Evolutionary conservation across 2,888 invertebrate genomes (phyloP).

Genomic region (Polydrusus pterygomalis): DNA sequence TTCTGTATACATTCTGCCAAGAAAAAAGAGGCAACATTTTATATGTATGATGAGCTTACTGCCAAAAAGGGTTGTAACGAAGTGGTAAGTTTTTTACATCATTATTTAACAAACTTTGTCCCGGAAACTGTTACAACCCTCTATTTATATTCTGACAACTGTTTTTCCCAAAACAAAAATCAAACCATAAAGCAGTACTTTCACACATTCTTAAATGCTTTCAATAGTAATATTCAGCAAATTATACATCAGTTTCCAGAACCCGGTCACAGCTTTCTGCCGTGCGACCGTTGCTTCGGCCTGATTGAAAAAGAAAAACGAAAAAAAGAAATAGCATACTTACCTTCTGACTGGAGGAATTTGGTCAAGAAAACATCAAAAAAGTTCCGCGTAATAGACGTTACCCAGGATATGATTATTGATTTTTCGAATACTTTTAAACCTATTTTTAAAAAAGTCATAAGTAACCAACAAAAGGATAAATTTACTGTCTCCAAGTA

Average conservation of each 20-base stretch:
- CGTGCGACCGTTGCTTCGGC: too few relatives aligned
- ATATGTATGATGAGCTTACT: conserved; percentile 13
- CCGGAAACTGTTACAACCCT: conserved; percentile 32
- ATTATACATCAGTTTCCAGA: too few relatives aligned
- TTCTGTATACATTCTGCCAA: conserved; percentile 16
- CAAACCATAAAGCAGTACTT: background rate
- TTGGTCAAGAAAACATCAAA: conserved; percentile 3
- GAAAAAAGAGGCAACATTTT: conserved; percentile 24
- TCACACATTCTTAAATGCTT: background rate
- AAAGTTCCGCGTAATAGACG: conserved; percentile 5
- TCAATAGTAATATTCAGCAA: conserved; percentile 1
- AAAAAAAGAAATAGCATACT: too few relatives aligned
- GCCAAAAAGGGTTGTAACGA: conserved; percentile 38
- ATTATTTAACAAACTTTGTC: conserved; percentile 31
- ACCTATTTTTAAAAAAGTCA: background rate
- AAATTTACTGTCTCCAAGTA: conserved; percentile 9
- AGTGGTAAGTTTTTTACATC: conserved; percentile 36
- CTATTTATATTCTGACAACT: conserved; percentile 1
- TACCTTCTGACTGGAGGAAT: conserved; percentile 1
- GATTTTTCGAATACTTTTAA: conserved; percentile 26
- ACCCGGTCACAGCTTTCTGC: too few relatives aligned
- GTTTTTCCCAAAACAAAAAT: conserved; percentile 2
- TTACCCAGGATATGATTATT: conserved; percentile 23
- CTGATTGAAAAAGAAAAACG: too few relatives aligned
- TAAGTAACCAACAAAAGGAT: background rate